A percentile compares a stretch with the other conserved stretches of the same genome.
These are phyloP conservation scores for Drosophila atroscutellata DNA, from an alignment of 2,888 invertebrate genomes.

Conservation along the genomic window DNA sequence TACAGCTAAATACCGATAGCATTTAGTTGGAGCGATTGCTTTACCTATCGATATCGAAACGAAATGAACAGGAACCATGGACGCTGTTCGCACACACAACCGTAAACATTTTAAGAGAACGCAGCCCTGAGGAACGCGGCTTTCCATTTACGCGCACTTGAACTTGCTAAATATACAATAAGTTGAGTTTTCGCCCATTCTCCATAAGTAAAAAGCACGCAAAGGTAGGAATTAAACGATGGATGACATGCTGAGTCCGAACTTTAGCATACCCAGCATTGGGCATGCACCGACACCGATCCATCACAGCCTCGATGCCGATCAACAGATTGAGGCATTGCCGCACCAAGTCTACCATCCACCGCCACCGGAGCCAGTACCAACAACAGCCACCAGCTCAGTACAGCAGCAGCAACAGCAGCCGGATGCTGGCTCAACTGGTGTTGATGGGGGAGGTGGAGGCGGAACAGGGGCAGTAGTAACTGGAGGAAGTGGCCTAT, in stretches of 20 bases:
- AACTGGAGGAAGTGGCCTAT: conserved; percentile 59
- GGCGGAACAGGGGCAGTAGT: conserved; percentile 19
- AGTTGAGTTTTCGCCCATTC: conserved; percentile 23
- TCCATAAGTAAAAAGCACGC: background rate
- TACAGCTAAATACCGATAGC: background rate
- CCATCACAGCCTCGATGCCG: conserved; percentile 94
- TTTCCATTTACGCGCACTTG: conserved; percentile 47
- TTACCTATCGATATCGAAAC: background rate
- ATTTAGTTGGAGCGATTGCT: background rate
- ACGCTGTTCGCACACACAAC: background rate
- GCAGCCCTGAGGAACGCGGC: conserved; percentile 54
- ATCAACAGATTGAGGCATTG: conserved; percentile 91
- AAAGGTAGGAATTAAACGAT: conserved; percentile 84
- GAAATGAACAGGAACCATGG: background rate
- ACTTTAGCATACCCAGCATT: conserved; percentile 94
- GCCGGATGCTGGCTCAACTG: conserved; percentile 49
- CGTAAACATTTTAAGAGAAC: background rate
- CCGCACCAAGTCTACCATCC: conserved; percentile 93
- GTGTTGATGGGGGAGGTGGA: conserved; percentile 57
- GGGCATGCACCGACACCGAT: conserved; percentile 89
- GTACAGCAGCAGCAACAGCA: conserved; percentile 45
- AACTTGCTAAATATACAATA: conserved; percentile 5
- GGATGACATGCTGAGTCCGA: conserved; percentile 97
- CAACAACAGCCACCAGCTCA: conserved; percentile 11
- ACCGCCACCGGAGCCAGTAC: conserved; percentile 86